Evolutionary conservation across 2,797 vertebrate genomes (phyloP).

Genomic region (Pangasius krempfi): DNA sequence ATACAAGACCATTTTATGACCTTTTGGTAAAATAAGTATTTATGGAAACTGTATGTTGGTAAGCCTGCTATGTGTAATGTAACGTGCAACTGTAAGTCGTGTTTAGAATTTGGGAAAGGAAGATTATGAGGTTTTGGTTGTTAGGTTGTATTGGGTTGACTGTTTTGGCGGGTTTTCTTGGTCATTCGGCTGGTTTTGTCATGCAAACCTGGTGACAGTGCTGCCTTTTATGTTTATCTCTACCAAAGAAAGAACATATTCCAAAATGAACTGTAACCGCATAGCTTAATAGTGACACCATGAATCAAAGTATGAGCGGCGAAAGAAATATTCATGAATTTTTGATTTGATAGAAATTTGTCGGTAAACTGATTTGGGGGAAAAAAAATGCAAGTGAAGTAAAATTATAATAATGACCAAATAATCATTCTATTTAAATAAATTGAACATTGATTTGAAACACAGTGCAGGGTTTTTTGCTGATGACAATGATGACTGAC

Average conservation of each 20-base stretch:
- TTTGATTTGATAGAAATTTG: not conserved
- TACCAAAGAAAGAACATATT: not conserved
- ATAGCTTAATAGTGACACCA: not conserved
- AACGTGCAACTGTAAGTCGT: not conserved
- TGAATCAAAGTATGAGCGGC: not conserved
- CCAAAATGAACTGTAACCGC: not conserved
- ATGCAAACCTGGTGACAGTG: not conserved
- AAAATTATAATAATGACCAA: not conserved
- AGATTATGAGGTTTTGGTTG: too few species aligned
- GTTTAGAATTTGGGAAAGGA: too few species aligned
- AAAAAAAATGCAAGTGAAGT: not conserved
- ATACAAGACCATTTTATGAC: not conserved
- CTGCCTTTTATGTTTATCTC: not conserved
- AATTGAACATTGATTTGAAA: not conserved
- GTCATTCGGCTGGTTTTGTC: not conserved
- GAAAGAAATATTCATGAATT: not conserved
- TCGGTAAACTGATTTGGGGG: not conserved
- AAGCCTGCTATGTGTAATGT: not conserved
- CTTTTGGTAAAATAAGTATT: not conserved
- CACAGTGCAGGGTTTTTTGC: not conserved
- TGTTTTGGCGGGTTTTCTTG: not conserved
- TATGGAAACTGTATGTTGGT: not conserved
- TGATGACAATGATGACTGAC: not conserved
- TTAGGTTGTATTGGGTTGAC: not conserved
- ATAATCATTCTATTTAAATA: not conserved